Evolutionary conservation across 2,888 invertebrate genomes (phyloP).

Genomic region (Operophtera brumata): DNA sequence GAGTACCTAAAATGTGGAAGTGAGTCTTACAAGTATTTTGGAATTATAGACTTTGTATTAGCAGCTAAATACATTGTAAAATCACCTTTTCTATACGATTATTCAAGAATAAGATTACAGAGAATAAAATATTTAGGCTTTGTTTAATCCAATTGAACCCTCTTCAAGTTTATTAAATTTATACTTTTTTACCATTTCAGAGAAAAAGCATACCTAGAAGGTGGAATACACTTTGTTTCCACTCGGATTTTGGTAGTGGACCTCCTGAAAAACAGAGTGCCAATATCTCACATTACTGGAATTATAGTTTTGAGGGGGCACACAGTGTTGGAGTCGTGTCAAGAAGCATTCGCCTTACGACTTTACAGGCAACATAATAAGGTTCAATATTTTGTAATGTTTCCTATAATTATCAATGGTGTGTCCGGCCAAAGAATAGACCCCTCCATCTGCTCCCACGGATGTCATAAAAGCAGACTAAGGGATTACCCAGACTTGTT

Average conservation of each 20-base stretch:
- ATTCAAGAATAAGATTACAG: too few relatives aligned
- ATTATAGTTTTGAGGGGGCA: constrained; percentile 95
- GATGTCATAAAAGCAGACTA: too few relatives aligned
- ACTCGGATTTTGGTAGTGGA: constrained; percentile 97
- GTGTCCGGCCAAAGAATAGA: too few relatives aligned
- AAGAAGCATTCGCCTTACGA: constrained; percentile 96
- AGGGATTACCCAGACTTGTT: too few relatives aligned
- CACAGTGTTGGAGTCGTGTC: constrained; percentile 91
- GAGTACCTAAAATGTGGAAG: too few relatives aligned
- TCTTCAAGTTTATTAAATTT: not conserved
- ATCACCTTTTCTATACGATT: too few relatives aligned
- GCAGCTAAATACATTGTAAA: too few relatives aligned
- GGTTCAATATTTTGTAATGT: constrained; percentile 30
- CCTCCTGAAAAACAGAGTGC: constrained; percentile 94
- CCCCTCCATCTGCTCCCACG: too few relatives aligned
- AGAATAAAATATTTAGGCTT: too few relatives aligned
- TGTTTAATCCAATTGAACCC: not conserved
- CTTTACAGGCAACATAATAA: constrained; percentile 96
- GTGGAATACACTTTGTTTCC: constrained; percentile 96
- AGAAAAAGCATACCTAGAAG: constrained; percentile 91
- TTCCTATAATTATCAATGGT: too few relatives aligned
- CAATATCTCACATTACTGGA: constrained; percentile 93
- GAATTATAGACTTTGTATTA: too few relatives aligned
- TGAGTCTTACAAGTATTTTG: too few relatives aligned
- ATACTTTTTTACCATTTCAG: constrained; percentile 62